phyloP scores from a whole-genome alignment of 1,140 invertebrate genomes.

The Drosophila grimshawi region DNA sequence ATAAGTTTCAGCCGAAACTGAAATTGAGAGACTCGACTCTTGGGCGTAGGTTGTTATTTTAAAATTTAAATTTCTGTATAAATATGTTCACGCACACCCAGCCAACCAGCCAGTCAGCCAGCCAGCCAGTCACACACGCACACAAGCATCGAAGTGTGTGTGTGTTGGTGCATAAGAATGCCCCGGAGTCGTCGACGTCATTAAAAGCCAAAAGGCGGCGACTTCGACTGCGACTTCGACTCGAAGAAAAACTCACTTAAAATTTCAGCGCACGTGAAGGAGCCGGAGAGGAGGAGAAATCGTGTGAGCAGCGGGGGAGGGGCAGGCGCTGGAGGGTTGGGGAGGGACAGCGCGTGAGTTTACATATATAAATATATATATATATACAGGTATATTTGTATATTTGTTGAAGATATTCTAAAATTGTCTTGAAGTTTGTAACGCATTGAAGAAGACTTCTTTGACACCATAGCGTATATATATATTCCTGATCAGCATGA shows the following conservation, averaged over 20 bases:
- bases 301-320: neutral
- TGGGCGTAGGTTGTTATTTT: conserved; percentile 70
- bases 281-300: conserved; percentile 26
- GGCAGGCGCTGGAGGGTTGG: neutral
- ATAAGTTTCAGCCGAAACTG: conserved; percentile 18
- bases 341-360: conserved; percentile 43
- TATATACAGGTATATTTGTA: too few species aligned
- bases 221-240: conserved; percentile 34
- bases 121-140: conserved; percentile 9
- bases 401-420: too few species aligned
- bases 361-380: neutral
- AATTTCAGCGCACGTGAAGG: conserved; percentile 77
- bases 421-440: too few species aligned
- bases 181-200: conserved; percentile 78
- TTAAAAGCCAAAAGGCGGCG: conserved; percentile 76
- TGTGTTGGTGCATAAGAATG: conserved; percentile 74
- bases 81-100: conserved; percentile 58
- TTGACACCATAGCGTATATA: too few species aligned
- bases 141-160: conserved; percentile 12
- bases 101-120: neutral
- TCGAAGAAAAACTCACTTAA: conserved; percentile 77
- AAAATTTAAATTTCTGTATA: conserved; percentile 83
- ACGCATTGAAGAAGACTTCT: too few species aligned
- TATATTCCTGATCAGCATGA: too few species aligned
- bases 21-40: neutral